Conservation (phyloP, 2,113 vertebrate genomes). For the Lepidothrix coronata region DNA sequence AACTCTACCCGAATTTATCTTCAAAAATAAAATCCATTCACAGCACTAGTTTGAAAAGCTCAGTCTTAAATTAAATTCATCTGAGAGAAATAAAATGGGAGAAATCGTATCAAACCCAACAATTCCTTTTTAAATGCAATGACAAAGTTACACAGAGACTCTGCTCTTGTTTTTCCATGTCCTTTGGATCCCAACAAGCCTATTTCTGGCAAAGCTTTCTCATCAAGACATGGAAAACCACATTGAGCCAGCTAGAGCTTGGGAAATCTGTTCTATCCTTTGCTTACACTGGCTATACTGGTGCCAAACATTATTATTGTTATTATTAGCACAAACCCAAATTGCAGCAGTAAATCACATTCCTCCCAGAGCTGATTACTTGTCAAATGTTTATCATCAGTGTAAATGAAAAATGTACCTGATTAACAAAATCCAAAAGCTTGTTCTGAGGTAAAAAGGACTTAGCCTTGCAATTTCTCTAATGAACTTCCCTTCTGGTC, state of each 20-base stretch:
- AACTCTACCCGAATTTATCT: background rate
- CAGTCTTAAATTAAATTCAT: background rate
- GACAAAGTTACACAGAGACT: background rate
- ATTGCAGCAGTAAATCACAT: slow-evolving; percentile 33
- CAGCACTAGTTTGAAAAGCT: background rate
- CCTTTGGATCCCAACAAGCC: background rate
- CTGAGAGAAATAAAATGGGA: background rate
- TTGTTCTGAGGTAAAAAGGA: background rate
- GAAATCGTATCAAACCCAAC: background rate
- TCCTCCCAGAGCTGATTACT: slow-evolving; percentile 15
- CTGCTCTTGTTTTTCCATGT: background rate
- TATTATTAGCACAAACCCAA: slow-evolving; percentile 38
- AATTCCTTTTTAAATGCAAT: background rate
- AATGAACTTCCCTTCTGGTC: slow-evolving; percentile 16
- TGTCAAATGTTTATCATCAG: slow-evolving; percentile 29
- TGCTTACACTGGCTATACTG: background rate
- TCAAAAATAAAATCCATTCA: background rate
- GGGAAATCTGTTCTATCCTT: background rate
- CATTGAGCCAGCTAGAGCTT: background rate
- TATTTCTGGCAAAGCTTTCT: background rate
- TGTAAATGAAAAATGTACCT: slow-evolving; percentile 32
- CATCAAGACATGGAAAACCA: background rate
- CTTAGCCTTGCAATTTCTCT: slow-evolving; percentile 14
- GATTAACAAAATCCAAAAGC: slow-evolving; percentile 31
- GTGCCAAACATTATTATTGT: slow-evolving; percentile 5